These are phyloP conservation scores for Polypedilum vanderplanki DNA, from an alignment of 1,140 invertebrate genomes.

Conservation along the genomic window DNA sequence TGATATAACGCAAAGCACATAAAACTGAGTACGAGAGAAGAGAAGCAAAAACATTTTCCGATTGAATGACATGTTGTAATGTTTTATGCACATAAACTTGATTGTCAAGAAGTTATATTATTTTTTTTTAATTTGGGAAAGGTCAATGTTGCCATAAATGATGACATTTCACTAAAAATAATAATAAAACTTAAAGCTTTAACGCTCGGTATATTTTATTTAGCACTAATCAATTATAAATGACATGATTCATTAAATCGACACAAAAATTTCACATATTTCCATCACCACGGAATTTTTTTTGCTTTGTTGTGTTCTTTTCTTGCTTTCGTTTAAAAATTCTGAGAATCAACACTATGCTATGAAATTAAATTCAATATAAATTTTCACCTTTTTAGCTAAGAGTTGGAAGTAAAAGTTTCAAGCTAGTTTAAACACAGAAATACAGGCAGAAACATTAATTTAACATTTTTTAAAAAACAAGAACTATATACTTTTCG, in stretches of 20 bases:
- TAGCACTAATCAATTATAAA: background rate
- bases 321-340: background rate
- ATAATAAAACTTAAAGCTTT: background rate
- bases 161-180: background rate
- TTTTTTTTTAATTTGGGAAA: background rate
- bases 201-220: background rate
- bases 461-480: constrained; percentile 15
- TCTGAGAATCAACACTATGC: background rate
- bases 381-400: background rate
- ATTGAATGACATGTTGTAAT: background rate
- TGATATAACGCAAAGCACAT: background rate
- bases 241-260: background rate
- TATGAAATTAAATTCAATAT: too few species aligned
- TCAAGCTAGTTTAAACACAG: constrained; percentile 12
- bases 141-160: background rate
- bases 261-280: background rate
- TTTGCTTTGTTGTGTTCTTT: constrained; percentile 4
- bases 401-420: background rate
- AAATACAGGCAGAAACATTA: background rate
- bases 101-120: background rate
- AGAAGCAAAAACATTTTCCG: background rate
- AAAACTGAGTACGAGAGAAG: background rate
- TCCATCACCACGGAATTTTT: background rate
- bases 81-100: background rate
- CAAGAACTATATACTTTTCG: background rate